Conservation (phyloP, 2,113 vertebrate genomes). For the Lepus americanus region DNA sequence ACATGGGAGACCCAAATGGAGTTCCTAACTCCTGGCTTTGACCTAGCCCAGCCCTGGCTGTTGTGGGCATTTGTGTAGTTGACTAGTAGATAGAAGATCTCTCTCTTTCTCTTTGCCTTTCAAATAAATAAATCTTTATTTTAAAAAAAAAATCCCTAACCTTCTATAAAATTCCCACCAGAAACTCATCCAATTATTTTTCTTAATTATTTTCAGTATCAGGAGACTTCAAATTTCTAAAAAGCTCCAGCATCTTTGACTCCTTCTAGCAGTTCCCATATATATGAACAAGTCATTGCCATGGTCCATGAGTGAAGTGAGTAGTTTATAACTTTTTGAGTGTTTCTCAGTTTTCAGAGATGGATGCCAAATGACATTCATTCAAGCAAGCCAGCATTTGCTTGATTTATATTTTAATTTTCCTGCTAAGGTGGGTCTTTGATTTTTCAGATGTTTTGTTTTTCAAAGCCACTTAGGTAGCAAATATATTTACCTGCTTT, state of each 20-base stretch:
- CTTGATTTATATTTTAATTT: not conserved
- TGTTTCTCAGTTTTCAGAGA: not conserved
- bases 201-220: not conserved
- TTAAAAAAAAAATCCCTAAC: not conserved
- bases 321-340: not conserved
- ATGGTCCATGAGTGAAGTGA: not conserved
- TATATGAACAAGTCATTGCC: not conserved
- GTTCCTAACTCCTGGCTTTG: too few species aligned
- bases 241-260: not conserved
- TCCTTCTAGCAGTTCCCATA: not conserved
- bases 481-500: not conserved
- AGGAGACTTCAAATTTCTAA: slow-evolving; percentile 6
- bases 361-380: not conserved
- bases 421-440: slow-evolving; percentile 5
- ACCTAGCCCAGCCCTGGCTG: too few species aligned
- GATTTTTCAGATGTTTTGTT: slow-evolving; percentile 52
- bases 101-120: too few species aligned
- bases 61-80: too few species aligned
- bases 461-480: slow-evolving; percentile 9
- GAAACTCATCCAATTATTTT: not conserved
- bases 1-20: too few species aligned
- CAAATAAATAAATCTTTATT: too few species aligned
- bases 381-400: not conserved
- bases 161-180: not conserved
- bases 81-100: too few species aligned